Conservation (phyloP, 2,113 vertebrate species). For the Shinisaurus crocodilurus region DNA sequence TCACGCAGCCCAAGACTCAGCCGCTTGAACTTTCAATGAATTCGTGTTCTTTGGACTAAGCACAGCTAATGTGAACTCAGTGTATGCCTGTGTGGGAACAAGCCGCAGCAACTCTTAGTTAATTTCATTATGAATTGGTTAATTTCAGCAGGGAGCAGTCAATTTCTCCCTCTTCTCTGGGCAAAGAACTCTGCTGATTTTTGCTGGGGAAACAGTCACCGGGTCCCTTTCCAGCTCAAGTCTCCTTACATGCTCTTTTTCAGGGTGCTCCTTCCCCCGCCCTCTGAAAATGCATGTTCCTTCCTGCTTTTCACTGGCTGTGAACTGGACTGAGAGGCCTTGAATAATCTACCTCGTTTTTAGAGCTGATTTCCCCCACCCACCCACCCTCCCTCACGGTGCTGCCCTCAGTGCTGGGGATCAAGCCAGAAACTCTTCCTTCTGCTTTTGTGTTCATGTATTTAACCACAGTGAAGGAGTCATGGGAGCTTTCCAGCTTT, state of each 20-base stretch:
- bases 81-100: background rate
- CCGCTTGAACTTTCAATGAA: background rate
- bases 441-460: background rate
- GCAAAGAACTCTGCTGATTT: too few species aligned
- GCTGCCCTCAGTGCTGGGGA: background rate
- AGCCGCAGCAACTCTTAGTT: background rate
- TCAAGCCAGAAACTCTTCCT: background rate
- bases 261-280: background rate
- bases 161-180: background rate
- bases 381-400: background rate
- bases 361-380: background rate
- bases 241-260: background rate
- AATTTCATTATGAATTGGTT: background rate
- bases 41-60: too few species aligned
- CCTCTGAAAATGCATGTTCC: background rate
- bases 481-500: background rate
- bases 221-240: background rate
- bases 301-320: background rate
- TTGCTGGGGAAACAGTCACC: background rate
- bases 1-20: background rate
- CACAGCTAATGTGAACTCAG: background rate
- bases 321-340: background rate
- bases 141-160: background rate
- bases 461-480: background rate
- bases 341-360: conserved; percentile 35